Evolutionary conservation across 2,888 invertebrate species (phyloP), one percentile per base, ranked within the genome.

Genomic region (Enchytraeus crypticus): DNA sequence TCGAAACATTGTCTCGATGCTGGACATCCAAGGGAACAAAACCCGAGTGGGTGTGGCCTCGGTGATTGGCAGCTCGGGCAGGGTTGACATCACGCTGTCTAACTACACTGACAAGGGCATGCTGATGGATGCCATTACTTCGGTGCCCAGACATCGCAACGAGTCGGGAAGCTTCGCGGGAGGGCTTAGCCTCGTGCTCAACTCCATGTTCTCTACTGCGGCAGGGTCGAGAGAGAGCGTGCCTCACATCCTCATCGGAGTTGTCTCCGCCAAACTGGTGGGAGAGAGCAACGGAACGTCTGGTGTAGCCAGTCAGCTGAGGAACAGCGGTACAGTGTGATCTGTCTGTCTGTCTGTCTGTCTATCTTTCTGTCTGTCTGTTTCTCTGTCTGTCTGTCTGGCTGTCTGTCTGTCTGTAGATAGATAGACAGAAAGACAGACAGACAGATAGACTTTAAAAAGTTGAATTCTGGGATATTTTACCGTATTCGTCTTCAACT

Each of bases 201-300:
- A 46, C 30, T 23, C 14, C 43, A 60, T 64, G 53, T 64, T 66
- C 30, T 43, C 59, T 30, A 45, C 14, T n/a, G 30, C 5, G 14
- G 62, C 65, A 29, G 73, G 72, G 4, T 74, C 73, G 61, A 63
- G 77, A 54, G 60, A 66, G 1, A 60, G 53, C 59, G 64, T 51
- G 70, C 73, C 46, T 64, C 74, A 75, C 64, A 69, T 74, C 47
- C 71, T 72, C 5, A 71, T 73, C 61, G 65, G 75, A 32, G 49
- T 59, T 29, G 51, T 43, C 11, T 43, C 59, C 23, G 58, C 53
- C 23, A 32, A 45, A n/a, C 46, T 46, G 45, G 46, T 57, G n/a
- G 29, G 3, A 5, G 46, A 26, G 29, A 57, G 46, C 29, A 14
- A 30, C 29, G 3, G 26, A 3, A n/a, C 1, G 8, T 18, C 38